phyloP scores from a whole-genome alignment of 2,888 invertebrate species.

The Neoitamus cyanurus region DNA sequence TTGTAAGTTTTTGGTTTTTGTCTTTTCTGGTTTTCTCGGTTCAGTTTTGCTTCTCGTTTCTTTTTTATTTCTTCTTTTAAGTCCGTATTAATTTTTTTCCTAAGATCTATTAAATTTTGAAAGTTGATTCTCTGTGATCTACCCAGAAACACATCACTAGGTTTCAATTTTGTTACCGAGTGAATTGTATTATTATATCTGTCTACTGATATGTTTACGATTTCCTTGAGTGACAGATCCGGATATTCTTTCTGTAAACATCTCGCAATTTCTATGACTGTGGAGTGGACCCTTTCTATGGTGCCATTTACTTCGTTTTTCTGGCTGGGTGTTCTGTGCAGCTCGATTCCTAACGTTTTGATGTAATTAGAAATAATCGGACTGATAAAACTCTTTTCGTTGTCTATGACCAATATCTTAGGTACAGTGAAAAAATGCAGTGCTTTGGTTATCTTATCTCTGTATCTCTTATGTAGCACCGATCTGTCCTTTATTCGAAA shows the following conservation, averaged over 20 bases:
- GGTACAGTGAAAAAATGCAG: background rate
- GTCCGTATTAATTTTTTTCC: constrained; percentile 13
- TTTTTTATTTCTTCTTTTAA: constrained; percentile 1
- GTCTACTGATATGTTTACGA: constrained; percentile 28
- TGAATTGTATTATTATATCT: constrained; percentile 17
- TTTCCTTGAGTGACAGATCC: background rate
- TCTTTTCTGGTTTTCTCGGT: background rate
- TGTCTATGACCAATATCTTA: background rate
- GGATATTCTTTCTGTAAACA: constrained; percentile 13
- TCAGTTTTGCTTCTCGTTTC: background rate
- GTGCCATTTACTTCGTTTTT: constrained; percentile 40
- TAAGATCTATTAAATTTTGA: background rate
- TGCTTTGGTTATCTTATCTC: background rate
- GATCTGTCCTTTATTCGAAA: background rate
- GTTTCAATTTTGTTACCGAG: constrained; percentile 30
- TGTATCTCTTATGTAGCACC: background rate
- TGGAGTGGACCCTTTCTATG: constrained; percentile 44
- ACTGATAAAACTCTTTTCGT: background rate
- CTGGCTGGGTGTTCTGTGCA: background rate
- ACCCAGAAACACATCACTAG: constrained; percentile 22
- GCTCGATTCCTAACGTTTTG: background rate
- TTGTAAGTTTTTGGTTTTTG: background rate
- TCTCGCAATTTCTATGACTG: constrained; percentile 38
- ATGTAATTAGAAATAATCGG: constrained; percentile 3
- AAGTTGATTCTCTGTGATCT: constrained; percentile 20